Conservation (phyloP, 2,113 vertebrate species). For the Dipodomys spectabilis region DNA sequence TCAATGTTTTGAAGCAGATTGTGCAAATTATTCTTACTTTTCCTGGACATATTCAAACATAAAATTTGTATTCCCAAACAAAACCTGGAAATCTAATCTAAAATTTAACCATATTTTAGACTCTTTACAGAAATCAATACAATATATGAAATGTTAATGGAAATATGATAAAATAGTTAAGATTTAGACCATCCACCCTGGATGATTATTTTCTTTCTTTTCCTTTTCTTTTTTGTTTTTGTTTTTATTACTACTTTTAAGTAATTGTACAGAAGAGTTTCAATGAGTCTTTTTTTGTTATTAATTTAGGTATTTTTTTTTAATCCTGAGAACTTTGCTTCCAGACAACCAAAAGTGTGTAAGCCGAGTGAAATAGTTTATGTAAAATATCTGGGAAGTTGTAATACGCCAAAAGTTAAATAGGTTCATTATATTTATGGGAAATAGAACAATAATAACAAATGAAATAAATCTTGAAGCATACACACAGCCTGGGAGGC, state of each 20-base stretch:
- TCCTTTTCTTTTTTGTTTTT: no score
- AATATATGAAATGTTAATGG: background rate
- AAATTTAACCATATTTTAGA: slow-evolving; percentile 28
- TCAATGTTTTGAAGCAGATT: slow-evolving; percentile 8
- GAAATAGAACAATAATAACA: background rate
- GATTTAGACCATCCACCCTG: background rate
- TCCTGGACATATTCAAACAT: slow-evolving; percentile 1
- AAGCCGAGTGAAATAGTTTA: background rate
- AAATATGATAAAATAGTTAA: background rate
- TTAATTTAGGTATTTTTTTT: background rate
- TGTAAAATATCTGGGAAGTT: slow-evolving; percentile 20
- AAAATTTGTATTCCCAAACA: background rate
- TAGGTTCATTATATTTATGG: background rate
- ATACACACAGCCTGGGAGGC: background rate
- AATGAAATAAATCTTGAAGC: background rate
- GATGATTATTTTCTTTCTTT: no score
- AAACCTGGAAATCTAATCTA: background rate
- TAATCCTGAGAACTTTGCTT: slow-evolving; percentile 5
- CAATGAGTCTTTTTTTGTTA: slow-evolving; percentile 1
- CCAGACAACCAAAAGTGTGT: background rate
- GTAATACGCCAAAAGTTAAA: background rate
- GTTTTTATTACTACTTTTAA: no score
- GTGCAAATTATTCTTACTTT: background rate
- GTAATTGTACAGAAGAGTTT: no score
- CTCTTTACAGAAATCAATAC: background rate